These are phyloP conservation scores for Vannuccia rotundouncinata DNA, from an alignment of 2,888 invertebrate genomes.

Conservation along the genomic window DNA sequence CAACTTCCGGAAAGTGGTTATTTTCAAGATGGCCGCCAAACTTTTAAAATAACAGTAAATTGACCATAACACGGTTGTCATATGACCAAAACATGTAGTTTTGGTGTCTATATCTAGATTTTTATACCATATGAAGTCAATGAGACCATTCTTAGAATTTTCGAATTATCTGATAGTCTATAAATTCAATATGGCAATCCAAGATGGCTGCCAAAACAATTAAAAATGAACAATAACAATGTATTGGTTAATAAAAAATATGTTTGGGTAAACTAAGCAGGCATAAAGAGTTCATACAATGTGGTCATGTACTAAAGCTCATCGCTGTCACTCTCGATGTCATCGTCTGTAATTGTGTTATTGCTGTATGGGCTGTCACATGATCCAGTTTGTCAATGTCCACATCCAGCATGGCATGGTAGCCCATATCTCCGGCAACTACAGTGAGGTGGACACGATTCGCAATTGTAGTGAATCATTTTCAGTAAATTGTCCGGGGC, in stretches of 20 bases:
- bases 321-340: background rate
- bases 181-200: slow-evolving; percentile 13
- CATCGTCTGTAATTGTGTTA: background rate
- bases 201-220: slow-evolving; percentile 9
- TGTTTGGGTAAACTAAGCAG: background rate
- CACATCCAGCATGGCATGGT: background rate
- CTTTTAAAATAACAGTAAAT: slow-evolving; percentile 10
- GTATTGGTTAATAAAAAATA: slow-evolving; percentile 16
- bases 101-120: slow-evolving; percentile 24
- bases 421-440: background rate
- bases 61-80: slow-evolving; percentile 21
- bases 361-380: background rate
- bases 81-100: slow-evolving; percentile 16
- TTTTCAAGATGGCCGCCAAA: slow-evolving; percentile 26
- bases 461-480: too few species aligned
- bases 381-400: background rate
- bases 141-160: slow-evolving; percentile 19
- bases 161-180: slow-evolving; percentile 16
- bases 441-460: background rate
- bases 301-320: slow-evolving; percentile 14
- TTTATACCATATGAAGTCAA: slow-evolving; percentile 19
- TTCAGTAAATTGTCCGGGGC: too few species aligned
- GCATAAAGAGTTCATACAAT: slow-evolving; percentile 4
- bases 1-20: slow-evolving; percentile 26
- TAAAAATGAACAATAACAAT: slow-evolving; percentile 22